Evolutionary conservation across 1,140 invertebrate genomes (phyloP).

Genomic region (Trissolcus basalis): DNA sequence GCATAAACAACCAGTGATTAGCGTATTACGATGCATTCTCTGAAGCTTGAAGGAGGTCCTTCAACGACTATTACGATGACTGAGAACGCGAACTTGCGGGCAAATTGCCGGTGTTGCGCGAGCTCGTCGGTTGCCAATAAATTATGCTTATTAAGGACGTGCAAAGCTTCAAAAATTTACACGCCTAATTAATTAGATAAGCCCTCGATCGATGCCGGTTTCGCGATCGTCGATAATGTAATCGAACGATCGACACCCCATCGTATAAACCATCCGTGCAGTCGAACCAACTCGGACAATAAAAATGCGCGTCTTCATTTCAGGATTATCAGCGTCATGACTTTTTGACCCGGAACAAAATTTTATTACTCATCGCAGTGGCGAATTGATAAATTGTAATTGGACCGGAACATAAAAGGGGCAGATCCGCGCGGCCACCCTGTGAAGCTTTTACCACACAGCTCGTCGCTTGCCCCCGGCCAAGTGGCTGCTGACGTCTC

Average conservation of each 20-base stretch:
- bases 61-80: slow-evolving; percentile 51
- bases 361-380: too few relatives aligned
- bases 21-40: slow-evolving; percentile 59
- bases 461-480: slow-evolving; percentile 63
- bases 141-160: slow-evolving; percentile 52
- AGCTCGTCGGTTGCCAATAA: slow-evolving; percentile 44
- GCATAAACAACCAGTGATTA: slow-evolving; percentile 60
- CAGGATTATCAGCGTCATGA: too few relatives aligned
- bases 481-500: slow-evolving; percentile 64
- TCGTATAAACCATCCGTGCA: too few relatives aligned
- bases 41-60: slow-evolving; percentile 42
- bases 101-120: slow-evolving; percentile 40
- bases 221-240: too few relatives aligned
- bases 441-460: slow-evolving; percentile 67
- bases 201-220: neutral
- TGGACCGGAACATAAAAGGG: slow-evolving; percentile 53
- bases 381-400: slow-evolving; percentile 64
- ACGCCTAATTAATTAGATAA: slow-evolving; percentile 35
- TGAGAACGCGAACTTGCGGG: slow-evolving; percentile 41
- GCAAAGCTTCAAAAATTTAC: slow-evolving; percentile 44
- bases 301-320: too few relatives aligned
- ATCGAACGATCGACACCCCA: too few relatives aligned
- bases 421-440: slow-evolving; percentile 53
- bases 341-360: too few relatives aligned
- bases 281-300: too few relatives aligned